Conservation (phyloP, 2,113 vertebrate species). For the Rhinoderma darwinii region DNA sequence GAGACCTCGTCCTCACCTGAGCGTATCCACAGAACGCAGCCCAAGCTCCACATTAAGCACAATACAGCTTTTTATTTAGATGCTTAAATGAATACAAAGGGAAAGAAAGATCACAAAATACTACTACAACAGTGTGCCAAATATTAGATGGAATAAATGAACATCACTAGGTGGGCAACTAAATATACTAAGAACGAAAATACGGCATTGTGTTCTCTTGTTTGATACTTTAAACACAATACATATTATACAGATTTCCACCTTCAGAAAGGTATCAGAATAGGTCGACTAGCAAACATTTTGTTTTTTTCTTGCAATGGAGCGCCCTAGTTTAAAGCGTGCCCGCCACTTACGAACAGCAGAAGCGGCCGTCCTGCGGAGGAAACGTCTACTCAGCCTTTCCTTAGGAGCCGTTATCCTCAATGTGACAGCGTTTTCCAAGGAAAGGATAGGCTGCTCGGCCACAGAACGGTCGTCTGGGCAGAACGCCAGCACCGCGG, state of each 20-base stretch:
- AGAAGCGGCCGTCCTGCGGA: not conserved
- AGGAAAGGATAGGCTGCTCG: not conserved
- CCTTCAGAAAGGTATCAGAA: constrained; percentile 81
- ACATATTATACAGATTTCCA: constrained; percentile 78
- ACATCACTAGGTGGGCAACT: constrained; percentile 80
- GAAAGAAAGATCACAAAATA: constrained; percentile 93
- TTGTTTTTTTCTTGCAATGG: constrained; percentile 75
- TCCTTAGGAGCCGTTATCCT: not conserved
- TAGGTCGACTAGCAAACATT: constrained; percentile 77
- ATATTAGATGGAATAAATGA: constrained; percentile 86
- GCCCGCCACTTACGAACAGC: constrained; percentile 69
- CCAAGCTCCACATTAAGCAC: constrained; percentile 88
- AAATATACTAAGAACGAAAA: constrained; percentile 83
- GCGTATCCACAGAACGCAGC: constrained; percentile 59
- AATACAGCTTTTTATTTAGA: constrained; percentile 99
- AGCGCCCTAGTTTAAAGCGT: constrained; percentile 78
- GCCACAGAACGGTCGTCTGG: not conserved
- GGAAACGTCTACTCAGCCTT: not conserved
- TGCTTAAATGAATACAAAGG: constrained; percentile 93
- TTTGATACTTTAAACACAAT: constrained; percentile 83
- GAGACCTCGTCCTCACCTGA: not conserved
- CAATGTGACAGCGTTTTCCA: not conserved
- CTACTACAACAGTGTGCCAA: constrained; percentile 89
- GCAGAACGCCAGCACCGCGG: not conserved
- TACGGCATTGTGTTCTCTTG: constrained; percentile 72